A percentile compares a stretch with the other conserved stretches of the same genome.
phyloP scores from a whole-genome alignment of 2,888 invertebrate species.

The Caenorhabditis sp. region DNA sequence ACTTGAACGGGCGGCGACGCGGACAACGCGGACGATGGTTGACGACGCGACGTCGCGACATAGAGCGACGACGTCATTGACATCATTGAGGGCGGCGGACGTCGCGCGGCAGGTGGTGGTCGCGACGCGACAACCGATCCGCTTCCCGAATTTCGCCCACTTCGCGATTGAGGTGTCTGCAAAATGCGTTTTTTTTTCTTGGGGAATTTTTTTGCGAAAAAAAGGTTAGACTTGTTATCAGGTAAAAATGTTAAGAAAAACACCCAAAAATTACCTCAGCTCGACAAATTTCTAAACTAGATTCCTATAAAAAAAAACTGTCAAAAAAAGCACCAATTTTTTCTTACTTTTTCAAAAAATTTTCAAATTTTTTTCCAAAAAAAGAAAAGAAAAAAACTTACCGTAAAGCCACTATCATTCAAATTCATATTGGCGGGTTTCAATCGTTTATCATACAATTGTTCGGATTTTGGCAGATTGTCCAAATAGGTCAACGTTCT shows the following conservation, averaged over 20 bases:
- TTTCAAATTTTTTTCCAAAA: too few species aligned
- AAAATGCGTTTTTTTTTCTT: not conserved
- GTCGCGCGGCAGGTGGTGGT: conserved; percentile 25
- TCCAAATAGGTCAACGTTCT: conserved; percentile 63
- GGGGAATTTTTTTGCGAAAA: too few species aligned
- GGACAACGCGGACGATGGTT: not conserved
- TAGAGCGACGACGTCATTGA: conserved; percentile 46
- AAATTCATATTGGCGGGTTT: conserved; percentile 16
- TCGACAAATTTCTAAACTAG: conserved; percentile 22
- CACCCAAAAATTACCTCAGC: conserved; percentile 14
- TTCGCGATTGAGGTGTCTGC: conserved; percentile 1
- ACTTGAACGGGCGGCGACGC: not conserved
- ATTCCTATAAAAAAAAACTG: conserved; percentile 19
- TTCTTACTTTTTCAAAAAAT: too few species aligned
- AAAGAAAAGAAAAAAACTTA: too few species aligned
- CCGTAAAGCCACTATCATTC: conserved; percentile 10
- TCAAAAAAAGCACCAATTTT: too few species aligned
- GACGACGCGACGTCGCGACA: too few species aligned
- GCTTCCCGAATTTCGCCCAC: not conserved
- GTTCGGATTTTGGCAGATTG: conserved; percentile 44
- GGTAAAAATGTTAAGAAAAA: too few species aligned
- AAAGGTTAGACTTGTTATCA: too few species aligned
- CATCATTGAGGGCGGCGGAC: conserved; percentile 17
- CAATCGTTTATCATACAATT: conserved; percentile 47
- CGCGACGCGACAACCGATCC: not conserved